Base-by-base conservation (phyloP, 2,113 vertebrate genomes). In the Atractosteus spatula region DNA sequence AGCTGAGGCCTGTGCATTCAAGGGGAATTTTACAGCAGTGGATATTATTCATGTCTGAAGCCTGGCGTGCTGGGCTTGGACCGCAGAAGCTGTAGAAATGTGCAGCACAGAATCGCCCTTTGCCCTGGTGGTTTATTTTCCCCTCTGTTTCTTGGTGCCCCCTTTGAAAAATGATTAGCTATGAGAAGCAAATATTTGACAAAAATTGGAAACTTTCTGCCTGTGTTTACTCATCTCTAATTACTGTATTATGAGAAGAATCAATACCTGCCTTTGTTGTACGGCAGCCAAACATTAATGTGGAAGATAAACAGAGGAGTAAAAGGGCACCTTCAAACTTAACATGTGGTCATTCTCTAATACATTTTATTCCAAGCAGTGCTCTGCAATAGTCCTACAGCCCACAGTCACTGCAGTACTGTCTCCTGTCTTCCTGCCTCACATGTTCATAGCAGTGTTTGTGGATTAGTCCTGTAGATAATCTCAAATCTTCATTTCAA, bases 181-280 rank as follows among this genome's bases (percentile, higher is more conserved):
- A 68, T 67, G 62, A 5, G 8, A n/a, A 41, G 16, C 41, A 29
- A 10, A 42, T 12, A 14, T 5, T 70, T 56, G 43, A 45, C 74
- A 71, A 61, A 75, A 55, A 42, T 62, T 64, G 29, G 70, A 76
- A 74, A 77, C 79, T 79, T 75, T 77, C 70, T 41, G 76, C 10
- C 41, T 78, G 77, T 82, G 79, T 77, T 71, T 65, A 29, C 17
- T 65, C 80, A 81, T 80, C 80, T 85, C 76, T 71, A 74, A 87
- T 86, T 73, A 64, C 66, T 68, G 83, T 89, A 88, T 86, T 89
- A 89, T 88, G 87, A 90, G 83, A 80, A 73, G 71, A 76, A 86
- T 87, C 84, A 66, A 86, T 89, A 84, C 79, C 82, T 83, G 80
- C 79, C 82, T 79, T 73, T 54, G 69, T n/a, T 42, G 81, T 74